Evolutionary conservation across 2,113 vertebrate species (phyloP).

Genomic region (Erpornis zantholeuca): DNA sequence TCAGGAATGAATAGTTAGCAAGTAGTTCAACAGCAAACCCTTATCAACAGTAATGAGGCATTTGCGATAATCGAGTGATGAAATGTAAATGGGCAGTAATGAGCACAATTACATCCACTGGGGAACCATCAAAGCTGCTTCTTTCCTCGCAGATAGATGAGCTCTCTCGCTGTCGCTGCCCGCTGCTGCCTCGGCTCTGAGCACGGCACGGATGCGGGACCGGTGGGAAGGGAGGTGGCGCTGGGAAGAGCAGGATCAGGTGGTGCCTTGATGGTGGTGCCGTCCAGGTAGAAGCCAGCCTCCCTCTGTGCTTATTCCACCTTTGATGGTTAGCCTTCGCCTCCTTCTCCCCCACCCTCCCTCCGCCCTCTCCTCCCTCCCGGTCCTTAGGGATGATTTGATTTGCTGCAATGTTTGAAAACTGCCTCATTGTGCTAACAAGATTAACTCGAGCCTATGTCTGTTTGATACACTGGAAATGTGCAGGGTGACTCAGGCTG

Average conservation of each 20-base stretch:
- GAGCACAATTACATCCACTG: slow-evolving; percentile 86
- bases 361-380: slow-evolving; percentile 15
- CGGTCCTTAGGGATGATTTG: slow-evolving; percentile 83
- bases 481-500: slow-evolving; percentile 81
- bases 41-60: slow-evolving; percentile 82
- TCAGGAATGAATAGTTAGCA: slow-evolving; percentile 75
- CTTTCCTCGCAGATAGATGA: slow-evolving; percentile 80
- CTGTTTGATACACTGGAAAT: slow-evolving; percentile 81
- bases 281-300: slow-evolving; percentile 68
- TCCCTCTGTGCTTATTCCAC: slow-evolving; percentile 69
- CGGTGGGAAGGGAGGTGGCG: not conserved
- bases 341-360: not conserved
- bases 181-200: slow-evolving; percentile 28
- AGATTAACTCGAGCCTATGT: slow-evolving; percentile 85
- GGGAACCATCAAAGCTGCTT: slow-evolving; percentile 80
- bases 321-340: slow-evolving; percentile 66
- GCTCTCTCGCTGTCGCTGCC: slow-evolving; percentile 70
- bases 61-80: slow-evolving; percentile 88
- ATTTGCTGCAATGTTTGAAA: slow-evolving; percentile 88
- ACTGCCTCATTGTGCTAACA: slow-evolving; percentile 85
- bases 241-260: not conserved
- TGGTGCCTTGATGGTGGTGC: not conserved
- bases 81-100: slow-evolving; percentile 95
- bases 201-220: not conserved
- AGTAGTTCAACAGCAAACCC: slow-evolving; percentile 69